phyloP scores from a whole-genome alignment of 2,888 invertebrate genomes.

The Hartigia nigra region DNA sequence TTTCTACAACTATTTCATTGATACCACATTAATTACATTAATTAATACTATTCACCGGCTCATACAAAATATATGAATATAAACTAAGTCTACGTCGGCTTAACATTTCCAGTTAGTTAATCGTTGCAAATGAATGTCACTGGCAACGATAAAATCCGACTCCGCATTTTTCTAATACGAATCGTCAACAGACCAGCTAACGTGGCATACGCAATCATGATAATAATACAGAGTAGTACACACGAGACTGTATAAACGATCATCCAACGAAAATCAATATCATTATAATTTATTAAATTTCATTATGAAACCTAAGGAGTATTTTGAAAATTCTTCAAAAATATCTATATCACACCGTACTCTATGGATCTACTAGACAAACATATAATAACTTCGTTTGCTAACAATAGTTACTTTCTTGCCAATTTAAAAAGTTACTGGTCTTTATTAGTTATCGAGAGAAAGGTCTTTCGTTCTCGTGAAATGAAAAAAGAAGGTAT shows the following conservation, averaged over 20 bases:
- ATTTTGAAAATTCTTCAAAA: neutral
- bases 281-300: neutral
- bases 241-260: neutral
- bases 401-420: neutral
- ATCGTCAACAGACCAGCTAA: neutral
- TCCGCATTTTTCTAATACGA: neutral
- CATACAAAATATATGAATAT: neutral
- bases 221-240: neutral
- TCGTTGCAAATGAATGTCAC: neutral
- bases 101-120: neutral
- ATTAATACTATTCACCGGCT: neutral
- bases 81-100: neutral
- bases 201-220: neutral
- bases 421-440: neutral
- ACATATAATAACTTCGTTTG: neutral
- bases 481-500: neutral
- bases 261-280: neutral
- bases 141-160: neutral
- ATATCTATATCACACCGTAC: neutral
- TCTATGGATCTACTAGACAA: neutral
- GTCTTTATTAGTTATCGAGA: neutral
- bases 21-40: no score
- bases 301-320: neutral
- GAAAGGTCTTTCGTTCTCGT: neutral
- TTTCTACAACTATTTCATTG: neutral